phyloP scores from a whole-genome alignment of 2,797 vertebrate species.

The Parotocinclus haroldoi region DNA sequence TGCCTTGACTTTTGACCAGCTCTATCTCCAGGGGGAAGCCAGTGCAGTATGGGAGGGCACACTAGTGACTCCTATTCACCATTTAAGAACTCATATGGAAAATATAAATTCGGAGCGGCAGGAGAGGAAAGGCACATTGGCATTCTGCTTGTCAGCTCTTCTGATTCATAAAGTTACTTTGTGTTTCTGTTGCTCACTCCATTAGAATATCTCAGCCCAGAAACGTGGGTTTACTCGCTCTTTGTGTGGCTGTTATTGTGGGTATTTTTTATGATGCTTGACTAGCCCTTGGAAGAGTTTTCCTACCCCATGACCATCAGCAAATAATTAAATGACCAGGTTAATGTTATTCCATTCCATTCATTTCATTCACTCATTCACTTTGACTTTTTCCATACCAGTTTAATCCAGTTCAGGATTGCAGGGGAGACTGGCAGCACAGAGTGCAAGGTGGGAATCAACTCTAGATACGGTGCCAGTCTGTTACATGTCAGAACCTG shows the following conservation, averaged over 20 bases:
- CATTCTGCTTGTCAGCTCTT: slow-evolving; percentile 62
- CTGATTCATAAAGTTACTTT: slow-evolving; percentile 68
- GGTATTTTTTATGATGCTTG: slow-evolving; percentile 17
- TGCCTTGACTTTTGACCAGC: slow-evolving; percentile 78
- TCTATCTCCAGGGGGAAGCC: slow-evolving; percentile 61
- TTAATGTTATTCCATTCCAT: no score
- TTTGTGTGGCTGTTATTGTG: slow-evolving; percentile 33
- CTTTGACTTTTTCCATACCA: no score
- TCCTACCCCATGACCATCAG: not conserved
- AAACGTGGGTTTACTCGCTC: slow-evolving; percentile 35
- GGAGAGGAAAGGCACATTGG: slow-evolving; percentile 62
- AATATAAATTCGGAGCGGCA: slow-evolving; percentile 75
- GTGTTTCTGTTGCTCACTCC: slow-evolving; percentile 56
- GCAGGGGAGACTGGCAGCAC: no score
- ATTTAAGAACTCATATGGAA: slow-evolving; percentile 74
- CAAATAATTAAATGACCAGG: no score
- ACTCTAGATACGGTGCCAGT: no score
- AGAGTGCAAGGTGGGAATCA: no score
- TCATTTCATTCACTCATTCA: no score
- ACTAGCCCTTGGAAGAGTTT: slow-evolving; percentile 8
- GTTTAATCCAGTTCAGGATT: no score
- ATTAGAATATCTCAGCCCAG: slow-evolving; percentile 62
- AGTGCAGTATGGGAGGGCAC: slow-evolving; percentile 60
- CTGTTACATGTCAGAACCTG: no score
- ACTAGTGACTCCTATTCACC: slow-evolving; percentile 65